phyloP scores from a whole-genome alignment of 2,797 vertebrate species.

The Poeciliopsis turneri region DNA sequence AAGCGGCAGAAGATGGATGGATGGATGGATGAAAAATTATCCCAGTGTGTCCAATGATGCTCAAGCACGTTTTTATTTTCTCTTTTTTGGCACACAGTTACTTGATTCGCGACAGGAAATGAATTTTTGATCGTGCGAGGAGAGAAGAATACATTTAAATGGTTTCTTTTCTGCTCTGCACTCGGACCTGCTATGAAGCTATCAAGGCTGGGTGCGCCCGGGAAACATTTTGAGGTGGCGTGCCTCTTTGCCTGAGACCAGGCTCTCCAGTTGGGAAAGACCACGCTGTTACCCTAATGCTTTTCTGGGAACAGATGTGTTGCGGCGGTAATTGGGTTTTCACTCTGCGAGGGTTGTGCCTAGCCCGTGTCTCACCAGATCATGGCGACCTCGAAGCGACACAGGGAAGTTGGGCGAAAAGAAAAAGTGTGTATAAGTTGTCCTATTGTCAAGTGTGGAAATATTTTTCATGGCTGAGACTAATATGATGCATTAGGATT shows the following conservation, averaged over 20 bases:
- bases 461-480: background rate
- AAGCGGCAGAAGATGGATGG: no score
- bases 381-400: constrained; percentile 43
- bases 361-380: constrained; percentile 28
- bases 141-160: constrained; percentile 5
- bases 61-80: background rate
- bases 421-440: background rate
- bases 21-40: background rate
- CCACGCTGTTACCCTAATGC: constrained; percentile 61
- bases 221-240: constrained; percentile 15
- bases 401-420: background rate
- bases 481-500: background rate
- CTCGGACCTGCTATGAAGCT: background rate
- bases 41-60: no score
- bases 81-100: background rate
- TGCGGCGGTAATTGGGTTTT: constrained; percentile 61
- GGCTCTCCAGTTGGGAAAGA: constrained; percentile 33
- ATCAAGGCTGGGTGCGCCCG: background rate
- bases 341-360: constrained; percentile 27
- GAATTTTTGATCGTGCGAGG: background rate
- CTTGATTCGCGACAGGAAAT: background rate
- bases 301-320: constrained; percentile 69
- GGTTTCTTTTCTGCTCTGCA: constrained; percentile 3
- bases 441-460: constrained; percentile 5
- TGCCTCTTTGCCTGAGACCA: constrained; percentile 29